Conservation (phyloP, 1,140 invertebrate genomes). For the Drosophila repleta region DNA sequence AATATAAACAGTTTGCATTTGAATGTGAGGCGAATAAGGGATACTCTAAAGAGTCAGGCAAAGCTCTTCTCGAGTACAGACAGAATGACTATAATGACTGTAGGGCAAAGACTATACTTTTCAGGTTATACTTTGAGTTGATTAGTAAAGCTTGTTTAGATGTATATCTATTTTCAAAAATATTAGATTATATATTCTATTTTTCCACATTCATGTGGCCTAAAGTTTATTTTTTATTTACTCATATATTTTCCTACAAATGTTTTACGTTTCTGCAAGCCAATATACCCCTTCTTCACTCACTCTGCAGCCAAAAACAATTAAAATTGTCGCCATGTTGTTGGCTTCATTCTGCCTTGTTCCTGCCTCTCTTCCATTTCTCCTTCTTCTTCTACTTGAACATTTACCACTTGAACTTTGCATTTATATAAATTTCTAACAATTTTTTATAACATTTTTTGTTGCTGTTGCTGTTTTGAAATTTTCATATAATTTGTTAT, state of each 20-base stretch:
- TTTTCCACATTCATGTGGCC: no score
- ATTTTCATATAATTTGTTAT: no score
- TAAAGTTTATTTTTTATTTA: no score
- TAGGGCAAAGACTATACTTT: no score
- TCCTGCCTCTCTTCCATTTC: neutral
- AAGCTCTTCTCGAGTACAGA: no score
- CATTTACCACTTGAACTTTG: slow-evolving; percentile 37
- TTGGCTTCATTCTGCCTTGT: slow-evolving; percentile 2
- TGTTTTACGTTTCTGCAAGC: neutral
- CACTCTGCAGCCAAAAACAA: neutral
- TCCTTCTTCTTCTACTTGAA: neutral
- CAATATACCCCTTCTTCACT: neutral
- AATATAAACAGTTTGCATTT: neutral
- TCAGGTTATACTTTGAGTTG: no score
- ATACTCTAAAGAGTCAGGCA: neutral
- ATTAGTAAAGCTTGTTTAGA: no score
- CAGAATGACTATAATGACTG: no score
- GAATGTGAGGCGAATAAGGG: neutral
- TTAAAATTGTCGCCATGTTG: slow-evolving; percentile 38
- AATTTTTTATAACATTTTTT: slow-evolving; percentile 25
- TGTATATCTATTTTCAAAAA: no score
- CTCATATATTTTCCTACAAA: neutral
- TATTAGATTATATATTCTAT: no score
- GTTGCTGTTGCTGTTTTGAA: slow-evolving; percentile 21
- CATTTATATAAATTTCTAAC: slow-evolving; percentile 42